These are phyloP conservation scores for Patella depressa DNA, from an alignment of 2,888 invertebrate species.

Conservation along the genomic window DNA sequence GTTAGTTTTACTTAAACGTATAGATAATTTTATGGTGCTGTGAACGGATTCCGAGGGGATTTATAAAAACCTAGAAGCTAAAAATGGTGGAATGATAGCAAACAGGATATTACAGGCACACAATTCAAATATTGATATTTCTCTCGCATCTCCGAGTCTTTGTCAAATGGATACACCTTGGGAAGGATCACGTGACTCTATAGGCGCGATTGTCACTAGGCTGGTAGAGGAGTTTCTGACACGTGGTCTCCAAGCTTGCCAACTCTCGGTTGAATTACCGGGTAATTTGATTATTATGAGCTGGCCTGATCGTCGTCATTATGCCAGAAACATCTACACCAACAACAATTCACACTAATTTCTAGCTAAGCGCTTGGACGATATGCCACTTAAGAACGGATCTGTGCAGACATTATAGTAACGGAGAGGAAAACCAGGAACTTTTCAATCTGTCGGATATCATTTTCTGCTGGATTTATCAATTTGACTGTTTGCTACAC, in stretches of 20 bases:
- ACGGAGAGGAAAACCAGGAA: not conserved
- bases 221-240: not conserved
- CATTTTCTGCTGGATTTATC: no score
- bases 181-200: not conserved
- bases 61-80: not conserved
- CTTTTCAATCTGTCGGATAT: no score
- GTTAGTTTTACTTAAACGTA: conserved; percentile 2
- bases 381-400: not conserved
- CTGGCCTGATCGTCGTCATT: conserved; percentile 7
- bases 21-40: not conserved
- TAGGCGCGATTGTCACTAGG: not conserved
- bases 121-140: conserved; percentile 12
- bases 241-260: conserved; percentile 2
- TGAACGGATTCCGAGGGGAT: not conserved
- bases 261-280: not conserved
- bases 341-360: not conserved
- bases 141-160: not conserved
- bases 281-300: conserved; percentile 13
- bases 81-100: not conserved
- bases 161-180: conserved; percentile 1
- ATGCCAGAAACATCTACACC: not conserved
- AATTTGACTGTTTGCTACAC: no score
- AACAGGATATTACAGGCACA: conserved; percentile 9
- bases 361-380: conserved; percentile 3
- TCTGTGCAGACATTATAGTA: not conserved